Conservation (phyloP, 2,888 invertebrate species). For the Hesperia comma region DNA sequence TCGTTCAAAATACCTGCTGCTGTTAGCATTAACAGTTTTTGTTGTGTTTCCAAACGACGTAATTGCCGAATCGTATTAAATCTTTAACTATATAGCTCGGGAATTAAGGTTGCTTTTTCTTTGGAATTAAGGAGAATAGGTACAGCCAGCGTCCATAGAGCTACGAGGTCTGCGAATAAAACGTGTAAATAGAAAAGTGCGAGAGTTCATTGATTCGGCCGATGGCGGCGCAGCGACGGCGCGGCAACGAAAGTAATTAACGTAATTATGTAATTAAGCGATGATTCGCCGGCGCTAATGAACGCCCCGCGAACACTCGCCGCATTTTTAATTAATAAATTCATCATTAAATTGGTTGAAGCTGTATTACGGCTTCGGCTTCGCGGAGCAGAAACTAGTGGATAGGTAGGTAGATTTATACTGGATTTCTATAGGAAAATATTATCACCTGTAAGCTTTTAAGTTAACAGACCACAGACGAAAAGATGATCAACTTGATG, state of each 20-base stretch:
- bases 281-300: conserved; percentile 39
- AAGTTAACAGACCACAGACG: no score
- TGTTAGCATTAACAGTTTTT: conserved; percentile 6
- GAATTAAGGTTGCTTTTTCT: conserved; percentile 12
- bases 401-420: not conserved
- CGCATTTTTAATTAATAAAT: conserved; percentile 36
- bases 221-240: conserved; percentile 38
- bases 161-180: conserved; percentile 1
- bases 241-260: conserved; percentile 36
- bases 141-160: not conserved
- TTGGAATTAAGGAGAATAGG: not conserved
- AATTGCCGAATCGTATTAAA: conserved; percentile 2
- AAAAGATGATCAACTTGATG: no score
- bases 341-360: conserved; percentile 18
- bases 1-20: not conserved
- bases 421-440: not conserved
- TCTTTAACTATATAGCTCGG: conserved; percentile 5
- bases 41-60: conserved; percentile 13
- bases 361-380: conserved; percentile 3
- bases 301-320: conserved; percentile 31
- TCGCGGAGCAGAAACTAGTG: not conserved
- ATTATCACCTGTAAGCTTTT: no score
- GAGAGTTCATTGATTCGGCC: conserved; percentile 17
- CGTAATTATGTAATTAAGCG: conserved; percentile 43
- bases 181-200: conserved; percentile 7